phyloP scores from a whole-genome alignment of 2,113 vertebrate genomes.

The Panthera uncia region DNA sequence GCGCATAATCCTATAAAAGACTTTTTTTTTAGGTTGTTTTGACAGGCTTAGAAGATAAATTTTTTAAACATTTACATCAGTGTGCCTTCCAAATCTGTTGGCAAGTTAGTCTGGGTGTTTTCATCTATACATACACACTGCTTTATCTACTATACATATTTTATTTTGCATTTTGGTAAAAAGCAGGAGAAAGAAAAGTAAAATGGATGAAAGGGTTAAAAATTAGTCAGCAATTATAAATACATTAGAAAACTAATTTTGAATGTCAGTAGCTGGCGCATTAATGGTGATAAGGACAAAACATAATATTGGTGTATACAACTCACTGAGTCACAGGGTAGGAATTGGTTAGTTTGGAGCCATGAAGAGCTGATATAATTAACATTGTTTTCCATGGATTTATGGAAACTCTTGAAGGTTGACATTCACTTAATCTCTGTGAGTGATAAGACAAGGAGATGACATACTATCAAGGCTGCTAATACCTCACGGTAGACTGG shows the following conservation, averaged over 20 bases:
- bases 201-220: neutral
- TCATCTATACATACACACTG: neutral
- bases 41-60: neutral
- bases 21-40: conserved; percentile 46
- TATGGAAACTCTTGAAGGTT: neutral
- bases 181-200: neutral
- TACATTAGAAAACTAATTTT: neutral
- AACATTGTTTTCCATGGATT: neutral
- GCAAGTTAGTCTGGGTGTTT: neutral
- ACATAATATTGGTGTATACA: neutral
- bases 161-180: conserved; percentile 1
- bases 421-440: neutral
- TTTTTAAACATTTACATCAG: conserved; percentile 42
- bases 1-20: neutral
- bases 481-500: neutral
- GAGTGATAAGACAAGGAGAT: neutral
- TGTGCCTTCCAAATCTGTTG: neutral
- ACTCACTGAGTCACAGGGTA: neutral
- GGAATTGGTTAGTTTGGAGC: neutral
- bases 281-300: neutral
- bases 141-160: neutral
- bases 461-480: neutral
- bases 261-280: neutral
- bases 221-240: neutral
- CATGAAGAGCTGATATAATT: neutral